phyloP scores from a whole-genome alignment of 2,888 invertebrate genomes.

The Subacronicta megacephala region DNA sequence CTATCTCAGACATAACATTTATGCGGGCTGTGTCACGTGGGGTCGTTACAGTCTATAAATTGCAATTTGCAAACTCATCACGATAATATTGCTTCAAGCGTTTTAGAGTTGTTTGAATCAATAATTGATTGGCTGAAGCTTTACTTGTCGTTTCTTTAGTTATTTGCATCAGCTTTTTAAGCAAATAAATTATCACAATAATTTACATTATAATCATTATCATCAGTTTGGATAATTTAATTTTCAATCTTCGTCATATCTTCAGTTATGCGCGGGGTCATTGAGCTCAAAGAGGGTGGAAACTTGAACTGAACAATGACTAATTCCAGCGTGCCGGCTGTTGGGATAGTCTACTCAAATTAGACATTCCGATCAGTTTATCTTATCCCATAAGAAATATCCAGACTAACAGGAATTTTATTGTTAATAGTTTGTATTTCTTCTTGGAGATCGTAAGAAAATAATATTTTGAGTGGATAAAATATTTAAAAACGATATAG shows the following conservation, averaged over 20 bases:
- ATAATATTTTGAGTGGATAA: too few species aligned
- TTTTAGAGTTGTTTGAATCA: slow-evolving; percentile 1
- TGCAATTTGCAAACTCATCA: slow-evolving; percentile 29
- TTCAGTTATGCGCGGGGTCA: background rate
- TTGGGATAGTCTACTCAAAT: background rate
- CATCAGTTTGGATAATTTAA: too few species aligned
- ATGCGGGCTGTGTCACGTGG: slow-evolving; percentile 39
- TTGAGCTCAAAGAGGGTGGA: background rate
- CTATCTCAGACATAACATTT: slow-evolving; percentile 19
- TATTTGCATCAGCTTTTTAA: background rate
- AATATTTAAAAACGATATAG: too few species aligned
- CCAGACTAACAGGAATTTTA: too few species aligned
- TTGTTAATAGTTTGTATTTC: too few species aligned
- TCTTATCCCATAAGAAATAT: background rate
- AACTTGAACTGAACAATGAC: background rate
- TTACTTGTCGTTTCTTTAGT: background rate
- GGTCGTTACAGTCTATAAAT: slow-evolving; percentile 41
- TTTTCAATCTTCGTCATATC: too few species aligned
- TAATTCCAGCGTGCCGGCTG: background rate
- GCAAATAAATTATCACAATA: background rate
- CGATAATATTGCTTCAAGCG: slow-evolving; percentile 16
- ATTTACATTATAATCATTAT: background rate
- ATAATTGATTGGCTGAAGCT: background rate
- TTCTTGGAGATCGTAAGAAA: too few species aligned
- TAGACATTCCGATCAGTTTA: background rate